Evolutionary conservation across 2,888 invertebrate species (phyloP), one percentile per base, ranked within the genome.

Genomic region (Craniophora ligustri): DNA sequence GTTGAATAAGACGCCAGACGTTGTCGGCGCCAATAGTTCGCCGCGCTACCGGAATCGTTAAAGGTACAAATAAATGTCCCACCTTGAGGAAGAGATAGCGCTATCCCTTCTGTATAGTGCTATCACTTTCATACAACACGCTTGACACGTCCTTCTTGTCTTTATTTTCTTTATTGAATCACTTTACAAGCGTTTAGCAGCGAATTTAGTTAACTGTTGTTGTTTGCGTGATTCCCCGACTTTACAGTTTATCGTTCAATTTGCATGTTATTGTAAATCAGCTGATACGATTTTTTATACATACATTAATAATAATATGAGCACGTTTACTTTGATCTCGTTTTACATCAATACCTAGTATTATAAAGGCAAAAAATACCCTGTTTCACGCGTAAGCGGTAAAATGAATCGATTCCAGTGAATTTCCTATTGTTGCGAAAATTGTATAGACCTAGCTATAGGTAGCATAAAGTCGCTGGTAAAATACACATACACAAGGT

Each of bases 91-190:
- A 26, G 26, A 26, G n/a, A 26, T 26, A 26, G 26, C n/a, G 26
- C 2, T n/a, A 4, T 26, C 5, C 23, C 10, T 4, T 5, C 26
- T 13, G 31, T 26, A 26, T 26, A 26, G 3, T 26, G n/a, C n/a
- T n/a, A 26, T 26, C n/a, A 3, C 26, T 4, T n/a, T 26, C 26
- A 3, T 26, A 26, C n/a, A 26, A 3, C 26, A n/a, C n/a, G 8
- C 2, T 21, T 23, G n/a, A 59, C 39, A 59, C 35, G 64, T 46
- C 58, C 64, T 34, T 34, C 28, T 64, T 31, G 45, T 58, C 36
- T 46, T 31, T 30, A 65, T 65, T 47, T 40, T 39, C 11, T 32
- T n/a, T 13, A 57, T 13, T 23, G 31, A 36, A 65, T 31, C 19
- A 13, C 19, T 11, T 19, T 10, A 39, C 47, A 18, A 26, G 10